Evolutionary conservation across 2,797 vertebrate genomes (phyloP), one percentile per base, ranked within the genome.

Genomic region (Diplodus sargus): DNA sequence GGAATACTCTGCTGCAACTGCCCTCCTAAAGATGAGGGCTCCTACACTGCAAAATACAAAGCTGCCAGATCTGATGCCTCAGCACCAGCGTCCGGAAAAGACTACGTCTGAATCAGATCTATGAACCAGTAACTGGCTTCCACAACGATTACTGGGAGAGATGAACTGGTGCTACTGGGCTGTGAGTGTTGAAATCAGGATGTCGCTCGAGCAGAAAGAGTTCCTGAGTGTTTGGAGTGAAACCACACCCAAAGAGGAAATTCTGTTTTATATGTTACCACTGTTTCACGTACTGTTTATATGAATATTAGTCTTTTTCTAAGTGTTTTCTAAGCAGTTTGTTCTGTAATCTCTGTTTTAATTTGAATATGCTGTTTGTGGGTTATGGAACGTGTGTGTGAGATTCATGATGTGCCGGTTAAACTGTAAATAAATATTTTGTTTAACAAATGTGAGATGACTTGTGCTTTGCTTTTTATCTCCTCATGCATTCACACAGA

Each of bases 1-100:
- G 95, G 52, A 0, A 87, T 99, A 71, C 96, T 99, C 7, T 99
- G 98, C 89, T 93, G 91, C 90, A 95, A 92, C 91, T 99, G 98
- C 85, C 97, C 92, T 76, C 91, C 81, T 0, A 90, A 94, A 3
- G 82, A 93, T 0, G 88, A 92, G 4, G 90, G 76, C 28, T 63
- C 91, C 34, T 97, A 97, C 87, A 85, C 94, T 0, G 96, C 97
- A 20, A 96, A 93, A 73, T 99, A 98, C 90, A 95, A 85, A 0
- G 95, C 95, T 0, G 89, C 96, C 30, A 95, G 95, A 23, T 97
- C 97, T 0, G 92, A 93, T 0, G 92, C 73, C 61, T 93, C 96
- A 0, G 90, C 94, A 74, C 96, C 96, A 8, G 1, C 0, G 0
- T 86, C 92, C 6, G 78, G 49, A 76, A 98, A 97, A 82, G 89